Evolutionary conservation across 2,888 invertebrate species (phyloP).

Genomic region (Philaethria dido): DNA sequence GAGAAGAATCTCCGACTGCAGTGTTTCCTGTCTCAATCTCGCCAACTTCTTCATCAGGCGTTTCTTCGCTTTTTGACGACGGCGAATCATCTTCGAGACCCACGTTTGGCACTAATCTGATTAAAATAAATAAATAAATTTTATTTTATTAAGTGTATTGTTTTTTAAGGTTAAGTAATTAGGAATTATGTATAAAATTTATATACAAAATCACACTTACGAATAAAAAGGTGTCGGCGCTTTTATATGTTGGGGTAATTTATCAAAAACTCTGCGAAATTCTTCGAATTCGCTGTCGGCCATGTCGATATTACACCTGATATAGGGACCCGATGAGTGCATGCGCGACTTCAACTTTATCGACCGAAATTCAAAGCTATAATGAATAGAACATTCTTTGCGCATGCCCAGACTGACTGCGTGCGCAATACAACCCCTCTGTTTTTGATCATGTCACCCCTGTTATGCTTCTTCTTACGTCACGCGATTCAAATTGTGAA

Average conservation of each 20-base stretch:
- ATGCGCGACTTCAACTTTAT: conserved; percentile 66
- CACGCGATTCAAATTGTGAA: conserved; percentile 55
- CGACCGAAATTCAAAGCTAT: conserved; percentile 57
- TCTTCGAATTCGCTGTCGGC: conserved; percentile 97
- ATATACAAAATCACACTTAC: conserved; percentile 86
- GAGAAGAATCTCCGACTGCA: conserved; percentile 52
- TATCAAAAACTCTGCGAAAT: conserved; percentile 93
- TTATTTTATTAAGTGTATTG: neutral
- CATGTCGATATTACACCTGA: conserved; percentile 90
- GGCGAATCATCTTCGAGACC: conserved; percentile 92
- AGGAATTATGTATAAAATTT: conserved; percentile 26
- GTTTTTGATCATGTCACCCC: conserved; percentile 52
- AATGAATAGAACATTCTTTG: conserved; percentile 46
- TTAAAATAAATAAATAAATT: neutral
- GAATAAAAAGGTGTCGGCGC: conserved; percentile 93
- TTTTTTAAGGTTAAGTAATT: too few relatives aligned
- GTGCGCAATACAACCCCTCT: conserved; percentile 54
- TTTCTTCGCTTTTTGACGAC: conserved; percentile 89
- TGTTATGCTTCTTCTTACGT: conserved; percentile 42
- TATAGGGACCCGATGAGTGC: conserved; percentile 78
- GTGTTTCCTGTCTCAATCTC: conserved; percentile 70
- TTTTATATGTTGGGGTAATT: conserved; percentile 90
- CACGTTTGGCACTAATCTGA: conserved; percentile 93
- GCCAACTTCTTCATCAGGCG: conserved; percentile 87
- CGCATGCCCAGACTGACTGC: conserved; percentile 55